Percentiles rank a stretch among this genome's conserved stretches.
Evolutionary conservation across 2,113 vertebrate species (phyloP).

Genomic region (Odocoileus hemionus): DNA sequence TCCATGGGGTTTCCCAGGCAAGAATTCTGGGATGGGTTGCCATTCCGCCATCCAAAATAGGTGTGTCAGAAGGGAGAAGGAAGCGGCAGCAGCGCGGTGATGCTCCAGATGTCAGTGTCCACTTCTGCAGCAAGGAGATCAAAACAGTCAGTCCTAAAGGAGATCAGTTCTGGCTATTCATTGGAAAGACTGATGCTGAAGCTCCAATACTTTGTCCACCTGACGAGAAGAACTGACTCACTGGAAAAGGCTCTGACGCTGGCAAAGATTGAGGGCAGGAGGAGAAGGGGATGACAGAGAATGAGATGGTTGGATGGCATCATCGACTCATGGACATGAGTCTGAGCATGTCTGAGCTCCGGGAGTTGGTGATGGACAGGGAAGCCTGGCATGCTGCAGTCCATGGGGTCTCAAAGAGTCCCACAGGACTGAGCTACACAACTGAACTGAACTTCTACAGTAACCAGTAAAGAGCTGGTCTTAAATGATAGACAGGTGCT

Average conservation of each 20-base stretch:
- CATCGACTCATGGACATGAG: not conserved
- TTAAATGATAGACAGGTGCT: not conserved
- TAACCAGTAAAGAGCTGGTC: not conserved
- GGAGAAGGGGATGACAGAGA: not conserved
- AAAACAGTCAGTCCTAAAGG: not conserved
- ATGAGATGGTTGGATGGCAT: not conserved
- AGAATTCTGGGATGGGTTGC: not conserved
- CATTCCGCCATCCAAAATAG: not conserved
- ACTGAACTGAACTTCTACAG: not conserved
- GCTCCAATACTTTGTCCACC: not conserved
- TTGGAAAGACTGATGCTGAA: not conserved
- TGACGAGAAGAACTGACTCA: not conserved
- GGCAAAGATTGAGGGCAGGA: not conserved
- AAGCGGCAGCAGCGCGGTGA: too few species aligned
- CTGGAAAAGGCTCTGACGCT: not conserved
- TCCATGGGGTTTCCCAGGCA: not conserved
- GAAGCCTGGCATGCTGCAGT: not conserved
- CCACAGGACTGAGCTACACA: not conserved
- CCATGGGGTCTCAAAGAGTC: not conserved
- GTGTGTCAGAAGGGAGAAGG: not conserved
- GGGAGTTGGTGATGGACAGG: not conserved
- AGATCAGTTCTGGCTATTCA: not conserved
- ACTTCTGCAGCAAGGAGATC: not conserved
- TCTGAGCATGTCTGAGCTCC: not conserved
- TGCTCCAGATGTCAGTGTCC: too few species aligned